Evolutionary conservation across 2,888 invertebrate genomes (phyloP).

Genomic region (Tipula confusa): DNA sequence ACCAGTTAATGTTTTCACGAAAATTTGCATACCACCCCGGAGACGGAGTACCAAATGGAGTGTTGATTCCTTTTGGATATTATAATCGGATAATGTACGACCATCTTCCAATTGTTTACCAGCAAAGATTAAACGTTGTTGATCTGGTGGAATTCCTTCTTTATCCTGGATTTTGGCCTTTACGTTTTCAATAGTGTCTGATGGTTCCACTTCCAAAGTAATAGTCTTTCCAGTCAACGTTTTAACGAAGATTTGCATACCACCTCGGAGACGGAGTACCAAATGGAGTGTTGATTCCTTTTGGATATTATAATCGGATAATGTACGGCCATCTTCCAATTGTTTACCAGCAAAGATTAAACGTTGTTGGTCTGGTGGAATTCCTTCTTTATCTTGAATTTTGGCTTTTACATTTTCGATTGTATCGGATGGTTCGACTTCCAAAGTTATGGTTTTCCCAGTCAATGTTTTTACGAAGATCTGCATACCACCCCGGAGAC

Average conservation of each 20-base stretch:
- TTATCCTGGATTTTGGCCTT: constrained; percentile 90
- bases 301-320: constrained; percentile 91
- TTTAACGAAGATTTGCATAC: constrained; percentile 97
- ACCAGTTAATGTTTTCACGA: constrained; percentile 90
- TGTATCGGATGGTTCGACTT: constrained; percentile 88
- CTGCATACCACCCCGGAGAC: constrained; percentile 93
- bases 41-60: constrained; percentile 83
- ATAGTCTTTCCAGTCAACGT: constrained; percentile 93
- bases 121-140: constrained; percentile 87
- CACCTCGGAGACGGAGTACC: constrained; percentile 90
- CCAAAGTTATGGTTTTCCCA: constrained; percentile 88
- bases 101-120: constrained; percentile 96
- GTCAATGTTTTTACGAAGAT: constrained; percentile 94
- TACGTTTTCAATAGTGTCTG: constrained; percentile 93
- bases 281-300: constrained; percentile 93
- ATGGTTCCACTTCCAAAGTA: constrained; percentile 88
- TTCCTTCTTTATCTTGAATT: constrained; percentile 88
- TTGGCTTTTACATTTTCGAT: constrained; percentile 94
- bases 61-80: constrained; percentile 92
- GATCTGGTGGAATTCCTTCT: constrained; percentile 82
- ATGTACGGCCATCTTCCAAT: constrained; percentile 87
- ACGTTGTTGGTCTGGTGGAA: constrained; percentile 86
- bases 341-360: constrained; percentile 92
- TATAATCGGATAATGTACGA: constrained; percentile 87
- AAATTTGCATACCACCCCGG: constrained; percentile 98